These are phyloP conservation scores for Echinarachnius parma DNA, from an alignment of 53 echinoderm and acorn worm genomes.

Conservation along the genomic window DNA sequence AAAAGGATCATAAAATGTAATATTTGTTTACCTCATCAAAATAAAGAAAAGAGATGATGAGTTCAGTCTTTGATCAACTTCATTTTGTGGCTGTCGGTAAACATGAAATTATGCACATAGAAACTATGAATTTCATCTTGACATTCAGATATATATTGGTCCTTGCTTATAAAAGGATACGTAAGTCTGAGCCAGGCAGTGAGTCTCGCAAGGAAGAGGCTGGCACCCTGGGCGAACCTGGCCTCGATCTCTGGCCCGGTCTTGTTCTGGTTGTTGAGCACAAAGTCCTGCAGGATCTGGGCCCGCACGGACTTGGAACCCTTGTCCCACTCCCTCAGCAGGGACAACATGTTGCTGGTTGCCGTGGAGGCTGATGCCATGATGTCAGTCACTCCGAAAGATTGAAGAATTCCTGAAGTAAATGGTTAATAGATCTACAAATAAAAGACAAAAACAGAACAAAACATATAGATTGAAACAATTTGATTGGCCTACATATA, in stretches of 20 bases:
- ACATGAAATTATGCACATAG: background rate
- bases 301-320: conserved; percentile 72
- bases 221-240: conserved; percentile 89
- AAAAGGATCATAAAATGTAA: background rate
- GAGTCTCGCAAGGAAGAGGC: conserved; percentile 83
- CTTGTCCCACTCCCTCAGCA: conserved; percentile 85
- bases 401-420: too few species aligned
- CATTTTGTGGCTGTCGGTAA: background rate
- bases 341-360: conserved; percentile 47
- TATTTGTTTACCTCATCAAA: background rate
- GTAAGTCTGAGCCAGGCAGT: conserved; percentile 94
- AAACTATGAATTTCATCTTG: background rate
- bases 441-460: too few species aligned
- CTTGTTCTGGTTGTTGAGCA: conserved; percentile 74
- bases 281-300: conserved; percentile 72
- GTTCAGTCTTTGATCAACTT: background rate
- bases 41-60: background rate
- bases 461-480: too few species aligned
- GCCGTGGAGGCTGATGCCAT: conserved; percentile 70
- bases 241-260: conserved; percentile 93
- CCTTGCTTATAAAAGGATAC: conserved; percentile 65
- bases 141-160: background rate
- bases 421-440: too few species aligned
- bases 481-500: too few species aligned
- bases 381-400: too few species aligned